A percentile compares a stretch with the other conserved stretches of the same genome.
Evolutionary conservation across 2,888 invertebrate species (phyloP).

Genomic region (Sthenelais limicola): DNA sequence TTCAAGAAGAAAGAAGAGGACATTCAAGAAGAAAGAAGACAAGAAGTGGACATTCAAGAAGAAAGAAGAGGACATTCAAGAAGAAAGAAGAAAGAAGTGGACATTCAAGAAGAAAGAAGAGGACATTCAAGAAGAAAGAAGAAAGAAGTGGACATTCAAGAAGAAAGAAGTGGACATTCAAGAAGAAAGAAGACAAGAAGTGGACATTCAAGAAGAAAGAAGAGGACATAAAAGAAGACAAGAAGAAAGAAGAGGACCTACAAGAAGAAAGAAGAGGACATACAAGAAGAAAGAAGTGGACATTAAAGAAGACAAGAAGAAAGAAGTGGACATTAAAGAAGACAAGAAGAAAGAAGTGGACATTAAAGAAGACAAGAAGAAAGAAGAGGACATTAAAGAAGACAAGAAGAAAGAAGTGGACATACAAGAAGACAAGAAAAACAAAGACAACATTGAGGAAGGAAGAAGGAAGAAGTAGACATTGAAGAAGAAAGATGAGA

Average conservation of each 20-base stretch:
- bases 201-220: not conserved
- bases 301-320: not conserved
- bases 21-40: not conserved
- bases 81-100: not conserved
- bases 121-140: not conserved
- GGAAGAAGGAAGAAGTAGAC: not conserved
- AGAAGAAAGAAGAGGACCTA: not conserved
- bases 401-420: not conserved
- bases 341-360: not conserved
- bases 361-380: not conserved
- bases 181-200: slow-evolving; percentile 1
- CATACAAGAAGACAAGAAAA: not conserved
- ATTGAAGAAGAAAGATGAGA: not conserved
- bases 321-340: not conserved
- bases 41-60: no score
- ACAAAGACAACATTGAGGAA: not conserved
- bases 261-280: not conserved
- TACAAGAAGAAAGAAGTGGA: not conserved
- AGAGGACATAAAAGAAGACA: not conserved
- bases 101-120: not conserved
- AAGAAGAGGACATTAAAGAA: not conserved
- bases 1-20: not conserved
- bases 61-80: not conserved
- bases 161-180: not conserved
- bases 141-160: not conserved